Evolutionary conservation across 2,797 vertebrate genomes (phyloP), one percentile per base, ranked within the genome.

Genomic region (Heliangelus exortis): DNA sequence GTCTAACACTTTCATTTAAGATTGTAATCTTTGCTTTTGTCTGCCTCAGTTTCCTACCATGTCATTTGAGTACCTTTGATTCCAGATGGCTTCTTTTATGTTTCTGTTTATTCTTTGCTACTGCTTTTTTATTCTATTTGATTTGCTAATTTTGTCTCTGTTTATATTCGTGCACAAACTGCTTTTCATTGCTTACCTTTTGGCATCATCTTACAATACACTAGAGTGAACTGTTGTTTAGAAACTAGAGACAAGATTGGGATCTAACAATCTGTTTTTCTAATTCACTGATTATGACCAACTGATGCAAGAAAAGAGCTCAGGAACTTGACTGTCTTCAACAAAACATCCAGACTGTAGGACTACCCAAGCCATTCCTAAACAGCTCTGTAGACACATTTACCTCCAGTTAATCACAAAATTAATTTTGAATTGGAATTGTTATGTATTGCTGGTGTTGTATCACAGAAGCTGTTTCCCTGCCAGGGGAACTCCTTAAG

Each of bases 11-110:
- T 91, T 71, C 58, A 90, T 87, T 95, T 87, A 93, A 63, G 55
- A 73, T 9, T 19, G 36, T 90, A 94, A 95, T 88, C 76, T 91
- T 77, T 90, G 83, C 66, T 96, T 92, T 96, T 95, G 74, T 92
- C 83, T 96, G 95, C 96, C 95, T 96, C 95, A 94, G 93, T 97
- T 97, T 97, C 95, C 89, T 88, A 88, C 85, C 36, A 11, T 79
- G 80, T 88, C 87, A 91, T 79, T 63, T 84, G 45, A 90, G 67
- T 33, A 94, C 48, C 89, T 96, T 96, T 95, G 95, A 95, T 91
- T 94, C 89, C 87, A 91, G 87, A 91, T 92, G 89, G 92, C 31
- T 93, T 86, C 95, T 94, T 94, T 96, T 79, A 90, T 92, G 85
- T 90, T 95, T 92, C 80, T 89, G 74, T 91, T 85, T 94, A 95